These are phyloP conservation scores for Hypsibius dujardini DNA, from an alignment of 1,140 invertebrate species.

Conservation along the genomic window DNA sequence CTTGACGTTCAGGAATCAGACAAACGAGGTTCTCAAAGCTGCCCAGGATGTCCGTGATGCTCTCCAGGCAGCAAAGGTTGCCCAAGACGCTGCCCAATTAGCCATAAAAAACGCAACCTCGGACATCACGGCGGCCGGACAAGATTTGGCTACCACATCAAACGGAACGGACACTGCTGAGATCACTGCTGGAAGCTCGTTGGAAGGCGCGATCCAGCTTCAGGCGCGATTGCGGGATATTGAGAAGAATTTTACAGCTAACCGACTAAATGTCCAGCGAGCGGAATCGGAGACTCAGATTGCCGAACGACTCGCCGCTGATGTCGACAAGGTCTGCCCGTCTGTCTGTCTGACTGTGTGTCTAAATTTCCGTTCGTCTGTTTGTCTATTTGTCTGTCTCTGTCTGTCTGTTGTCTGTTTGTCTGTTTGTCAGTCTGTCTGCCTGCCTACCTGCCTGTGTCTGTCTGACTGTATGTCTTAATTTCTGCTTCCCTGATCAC, in stretches of 20 bases:
- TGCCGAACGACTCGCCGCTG: slow-evolving; percentile 39
- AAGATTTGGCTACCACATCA: slow-evolving; percentile 49
- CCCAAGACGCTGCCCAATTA: slow-evolving; percentile 53
- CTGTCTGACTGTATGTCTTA: too few species aligned
- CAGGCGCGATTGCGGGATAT: slow-evolving; percentile 48
- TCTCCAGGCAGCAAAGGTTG: slow-evolving; percentile 48
- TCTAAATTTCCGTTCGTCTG: too few species aligned
- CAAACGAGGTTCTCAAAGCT: slow-evolving; percentile 39
- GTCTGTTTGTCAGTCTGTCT: too few species aligned
- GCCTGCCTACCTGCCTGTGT: too few species aligned
- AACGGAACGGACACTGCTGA: slow-evolving; percentile 53
- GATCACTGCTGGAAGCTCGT: slow-evolving; percentile 50
- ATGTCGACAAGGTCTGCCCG: slow-evolving; percentile 37
- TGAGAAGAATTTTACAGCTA: slow-evolving; percentile 54
- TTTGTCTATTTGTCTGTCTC: too few species aligned
- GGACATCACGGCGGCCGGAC: slow-evolving; percentile 55
- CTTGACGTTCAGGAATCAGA: slow-evolving; percentile 37
- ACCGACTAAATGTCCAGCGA: slow-evolving; percentile 45
- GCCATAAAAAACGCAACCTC: slow-evolving; percentile 59
- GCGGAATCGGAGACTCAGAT: slow-evolving; percentile 39
- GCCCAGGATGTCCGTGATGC: slow-evolving; percentile 41
- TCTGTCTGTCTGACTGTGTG: too few species aligned
- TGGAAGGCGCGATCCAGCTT: slow-evolving; percentile 46
- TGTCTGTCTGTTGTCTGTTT: too few species aligned
- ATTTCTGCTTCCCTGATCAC: too few species aligned